Base-by-base conservation (phyloP, 2,113 vertebrate species). In the Hassar affinis region DNA sequence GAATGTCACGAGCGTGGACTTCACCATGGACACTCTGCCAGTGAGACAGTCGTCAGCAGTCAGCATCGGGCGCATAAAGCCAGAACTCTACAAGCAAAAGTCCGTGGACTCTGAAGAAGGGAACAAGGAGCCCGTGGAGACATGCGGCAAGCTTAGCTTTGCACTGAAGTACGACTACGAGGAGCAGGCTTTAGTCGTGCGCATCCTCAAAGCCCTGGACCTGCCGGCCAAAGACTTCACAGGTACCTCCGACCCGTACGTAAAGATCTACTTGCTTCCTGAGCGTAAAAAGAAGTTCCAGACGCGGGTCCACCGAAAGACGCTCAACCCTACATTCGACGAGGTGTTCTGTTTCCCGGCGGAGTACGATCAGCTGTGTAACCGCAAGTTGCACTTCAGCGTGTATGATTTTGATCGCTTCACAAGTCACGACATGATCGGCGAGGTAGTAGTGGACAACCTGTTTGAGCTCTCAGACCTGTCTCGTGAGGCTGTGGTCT, bases 381-480 rank as follows among this genome's bases (percentile, higher is more conserved):
- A 95, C 91, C 95, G 96, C 87, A 97, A 98, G 92, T 93, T 99
- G 85, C 98, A 99, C 92, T 97, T 99, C 93, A 98, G 97, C 84
- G 92, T 99, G 64, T 99, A 97, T 89, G 98, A 99, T 94, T 99
- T 99, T 90, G 98, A 99, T 95, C 95, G 98, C 83, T 99, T 99
- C 94, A 98, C 97, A 87, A 97, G 98, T 90, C 98, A 99, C 88
- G 98, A 99, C 92, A 98, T 98, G 97, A 99, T 99, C 82, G 98
- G 98, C 6, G 97, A 99, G 92, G 97, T 99, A 86, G 96, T 98
- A 91, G 95, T 99, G 82, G 97, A 99, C 91, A 99, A 99, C 91
- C 94, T 99, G 90, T 99, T 99, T 89, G 98, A 99, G 95, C 95
- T 96, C 87, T 96, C 97, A 35, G 98, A 99, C 92, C 96, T 99